Conservation (phyloP, 1,140 invertebrate genomes). For the Magallana angulata region DNA sequence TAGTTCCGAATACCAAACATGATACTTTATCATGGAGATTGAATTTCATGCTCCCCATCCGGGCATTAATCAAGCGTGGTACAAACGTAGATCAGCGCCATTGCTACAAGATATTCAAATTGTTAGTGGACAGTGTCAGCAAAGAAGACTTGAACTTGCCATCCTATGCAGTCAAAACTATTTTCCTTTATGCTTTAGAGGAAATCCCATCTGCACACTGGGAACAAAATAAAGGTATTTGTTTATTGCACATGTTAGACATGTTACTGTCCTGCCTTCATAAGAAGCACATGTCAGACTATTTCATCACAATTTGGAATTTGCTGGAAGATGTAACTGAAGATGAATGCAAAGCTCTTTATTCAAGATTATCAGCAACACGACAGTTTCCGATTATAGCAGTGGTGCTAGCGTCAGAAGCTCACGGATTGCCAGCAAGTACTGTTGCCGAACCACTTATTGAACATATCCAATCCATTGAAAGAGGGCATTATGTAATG, state of each 20-base stretch:
- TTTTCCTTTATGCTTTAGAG: background rate
- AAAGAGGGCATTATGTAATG: background rate
- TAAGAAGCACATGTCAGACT: background rate
- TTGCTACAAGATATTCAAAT: background rate
- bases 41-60: background rate
- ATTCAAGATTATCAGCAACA: background rate
- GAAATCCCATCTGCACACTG: background rate
- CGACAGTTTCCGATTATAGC: conserved; percentile 9
- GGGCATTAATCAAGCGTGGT: background rate
- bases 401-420: background rate
- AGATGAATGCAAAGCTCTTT: background rate
- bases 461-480: background rate
- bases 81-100: background rate
- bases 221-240: background rate
- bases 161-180: background rate
- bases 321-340: background rate
- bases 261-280: background rate
- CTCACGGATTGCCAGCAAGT: background rate
- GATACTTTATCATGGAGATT: background rate
- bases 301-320: conserved; percentile 13
- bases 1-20: background rate
- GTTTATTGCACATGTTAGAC: conserved; percentile 3
- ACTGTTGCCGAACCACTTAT: background rate
- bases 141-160: background rate
- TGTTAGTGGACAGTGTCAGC: background rate